phyloP scores from a whole-genome alignment of 2,888 invertebrate species.

The Syrista parreyssii region DNA sequence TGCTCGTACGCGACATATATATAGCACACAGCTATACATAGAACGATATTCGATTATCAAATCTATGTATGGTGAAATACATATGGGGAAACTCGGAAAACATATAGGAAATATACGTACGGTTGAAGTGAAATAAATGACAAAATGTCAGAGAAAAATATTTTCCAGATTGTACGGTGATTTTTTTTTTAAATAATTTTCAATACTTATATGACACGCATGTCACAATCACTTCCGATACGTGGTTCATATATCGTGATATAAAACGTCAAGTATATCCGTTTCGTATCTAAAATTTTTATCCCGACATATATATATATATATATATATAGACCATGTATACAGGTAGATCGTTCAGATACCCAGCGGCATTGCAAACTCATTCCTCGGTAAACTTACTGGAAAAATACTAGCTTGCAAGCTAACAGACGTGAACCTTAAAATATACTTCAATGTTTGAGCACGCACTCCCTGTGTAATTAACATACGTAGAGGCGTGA shows the following conservation, averaged over 20 bases:
- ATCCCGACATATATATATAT: neutral
- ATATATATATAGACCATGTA: neutral
- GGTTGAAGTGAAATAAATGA: too few species aligned
- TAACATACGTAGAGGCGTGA: conserved; percentile 16
- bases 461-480: conserved; percentile 24
- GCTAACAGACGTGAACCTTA: conserved; percentile 25
- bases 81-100: neutral
- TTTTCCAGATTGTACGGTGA: neutral
- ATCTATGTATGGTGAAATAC: neutral
- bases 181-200: neutral
- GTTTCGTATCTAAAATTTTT: neutral
- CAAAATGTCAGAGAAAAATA: neutral
- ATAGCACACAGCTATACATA: neutral
- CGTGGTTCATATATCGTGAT: neutral
- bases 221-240: neutral
- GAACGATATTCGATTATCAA: neutral
- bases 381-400: conserved; percentile 36
- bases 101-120: neutral
- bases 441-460: conserved; percentile 33
- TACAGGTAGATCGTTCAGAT: neutral
- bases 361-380: conserved; percentile 36
- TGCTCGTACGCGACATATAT: neutral
- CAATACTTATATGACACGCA: neutral
- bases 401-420: conserved; percentile 30
- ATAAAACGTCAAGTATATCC: neutral